Conservation (phyloP, 2,113 vertebrate species). For the Notechis scutatus region DNA sequence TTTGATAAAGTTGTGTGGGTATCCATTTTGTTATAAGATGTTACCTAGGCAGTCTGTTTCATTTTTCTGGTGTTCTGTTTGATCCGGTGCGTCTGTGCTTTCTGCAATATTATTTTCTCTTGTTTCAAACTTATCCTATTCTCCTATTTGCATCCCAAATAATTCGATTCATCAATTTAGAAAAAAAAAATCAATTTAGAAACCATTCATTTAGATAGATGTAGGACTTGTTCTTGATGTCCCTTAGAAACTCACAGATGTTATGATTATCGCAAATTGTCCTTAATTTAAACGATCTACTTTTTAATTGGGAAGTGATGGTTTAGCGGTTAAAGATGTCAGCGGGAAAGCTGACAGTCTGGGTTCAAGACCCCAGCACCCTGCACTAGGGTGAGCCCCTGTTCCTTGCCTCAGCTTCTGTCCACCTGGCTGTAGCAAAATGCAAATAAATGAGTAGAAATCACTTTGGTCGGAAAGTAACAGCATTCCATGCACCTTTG, state of each 20-base stretch:
- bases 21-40: neutral
- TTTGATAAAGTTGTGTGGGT: neutral
- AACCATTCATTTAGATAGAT: neutral
- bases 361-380: too few relatives aligned
- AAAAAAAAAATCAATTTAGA: neutral
- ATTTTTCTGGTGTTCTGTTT: neutral
- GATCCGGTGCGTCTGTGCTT: neutral
- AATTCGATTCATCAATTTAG: neutral
- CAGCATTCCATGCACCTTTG: neutral
- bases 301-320: neutral
- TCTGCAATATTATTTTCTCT: neutral
- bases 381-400: too few relatives aligned
- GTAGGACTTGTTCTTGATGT: neutral
- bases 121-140: neutral
- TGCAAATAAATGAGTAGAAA: neutral
- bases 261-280: neutral
- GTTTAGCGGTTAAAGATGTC: neutral
- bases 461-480: neutral
- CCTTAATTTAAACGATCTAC: neutral
- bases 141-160: neutral
- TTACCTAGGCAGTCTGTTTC: neutral
- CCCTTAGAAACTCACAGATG: neutral
- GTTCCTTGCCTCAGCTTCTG: too few relatives aligned
- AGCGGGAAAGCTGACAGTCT: too few relatives aligned
- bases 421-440: neutral